Base-by-base conservation (phyloP, 2,797 vertebrate species). In the Prunella strophiata region DNA sequence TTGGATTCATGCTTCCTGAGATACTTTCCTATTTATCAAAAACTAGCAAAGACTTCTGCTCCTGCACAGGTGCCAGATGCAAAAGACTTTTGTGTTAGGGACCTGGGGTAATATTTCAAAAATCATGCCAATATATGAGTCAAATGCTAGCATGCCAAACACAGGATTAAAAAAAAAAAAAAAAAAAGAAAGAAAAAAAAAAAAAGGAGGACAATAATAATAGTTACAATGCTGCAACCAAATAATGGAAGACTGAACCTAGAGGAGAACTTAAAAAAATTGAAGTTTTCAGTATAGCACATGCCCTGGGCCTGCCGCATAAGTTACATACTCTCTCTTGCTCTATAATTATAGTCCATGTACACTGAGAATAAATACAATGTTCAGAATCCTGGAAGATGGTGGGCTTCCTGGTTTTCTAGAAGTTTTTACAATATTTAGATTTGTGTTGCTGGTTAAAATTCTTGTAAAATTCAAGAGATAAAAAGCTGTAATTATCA, bases 1-100 rank as follows among this genome's bases (percentile, higher is more conserved):
- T 96, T 88, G 70, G 66, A 92, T 94, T 88, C 73, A 61, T 91
- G 80, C 66, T 93, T 90, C 66, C 47, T 29, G 38, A 71, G 42
- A 50, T 93, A 74, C 27, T 70, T 92, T 11, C 30, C 10, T 87
- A 26, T 96, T 89, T 85, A 42, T 92, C 68, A 92, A 78, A 94
- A 88, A 38, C 51, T 52, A 63, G 17, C 72, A 63, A 67, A 74
- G 67, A 59, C 14, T 78, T 95, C 63, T 61, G 25, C 30, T 50
- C 34, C 57, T 89, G 11, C 61, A 47, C 38, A 63, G 50, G 34
- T 80, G 52, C 38, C 57, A 54, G 38, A 47, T 50, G 52, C 26
- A 76, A 75, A 92, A 66, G 14, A 36, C 8, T 71, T 82, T 38
- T 45, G 38, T 55, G 29, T 34, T n/a, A 62, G 57, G 25, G 36